Percentiles rank a stretch among this genome's conserved stretches.
Conservation (phyloP, 2,113 vertebrate species). For the Xyrauchen texanus region DNA sequence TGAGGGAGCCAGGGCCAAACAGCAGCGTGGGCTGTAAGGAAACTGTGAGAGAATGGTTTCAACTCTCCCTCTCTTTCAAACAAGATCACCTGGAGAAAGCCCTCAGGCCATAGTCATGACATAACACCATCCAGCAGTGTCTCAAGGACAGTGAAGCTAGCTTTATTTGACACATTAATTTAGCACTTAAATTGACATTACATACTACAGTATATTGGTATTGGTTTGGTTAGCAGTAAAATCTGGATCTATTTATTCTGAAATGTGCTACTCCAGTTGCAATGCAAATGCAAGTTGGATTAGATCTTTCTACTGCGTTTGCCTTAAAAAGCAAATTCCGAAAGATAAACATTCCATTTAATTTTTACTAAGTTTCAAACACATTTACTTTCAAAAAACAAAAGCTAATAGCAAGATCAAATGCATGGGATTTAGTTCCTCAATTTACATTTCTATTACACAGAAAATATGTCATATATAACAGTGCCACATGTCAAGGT, state of each 20-base stretch:
- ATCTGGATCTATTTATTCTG: neutral
- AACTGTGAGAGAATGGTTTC: neutral
- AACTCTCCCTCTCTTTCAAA: conserved; percentile 9
- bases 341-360: neutral
- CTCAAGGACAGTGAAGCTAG: neutral
- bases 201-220: neutral
- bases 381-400: neutral
- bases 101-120: conserved; percentile 14
- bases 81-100: conserved; percentile 8
- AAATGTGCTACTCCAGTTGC: neutral
- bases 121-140: neutral
- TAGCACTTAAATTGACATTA: neutral
- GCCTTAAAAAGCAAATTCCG: neutral
- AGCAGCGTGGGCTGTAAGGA: conserved; percentile 8
- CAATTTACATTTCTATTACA: neutral
- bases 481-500: no score
- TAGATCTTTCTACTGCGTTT: neutral
- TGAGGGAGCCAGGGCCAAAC: conserved; percentile 12
- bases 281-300: neutral
- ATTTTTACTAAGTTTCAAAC: neutral
- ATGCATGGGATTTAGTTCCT: neutral
- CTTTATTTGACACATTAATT: conserved; percentile 15
- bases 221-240: neutral
- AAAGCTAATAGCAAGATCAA: neutral
- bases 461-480: neutral